These are phyloP conservation scores for Petrosia ficiformis DNA, from an alignment of 37 sponge, comb jelly and placozoan genomes.

Conservation along the genomic window DNA sequence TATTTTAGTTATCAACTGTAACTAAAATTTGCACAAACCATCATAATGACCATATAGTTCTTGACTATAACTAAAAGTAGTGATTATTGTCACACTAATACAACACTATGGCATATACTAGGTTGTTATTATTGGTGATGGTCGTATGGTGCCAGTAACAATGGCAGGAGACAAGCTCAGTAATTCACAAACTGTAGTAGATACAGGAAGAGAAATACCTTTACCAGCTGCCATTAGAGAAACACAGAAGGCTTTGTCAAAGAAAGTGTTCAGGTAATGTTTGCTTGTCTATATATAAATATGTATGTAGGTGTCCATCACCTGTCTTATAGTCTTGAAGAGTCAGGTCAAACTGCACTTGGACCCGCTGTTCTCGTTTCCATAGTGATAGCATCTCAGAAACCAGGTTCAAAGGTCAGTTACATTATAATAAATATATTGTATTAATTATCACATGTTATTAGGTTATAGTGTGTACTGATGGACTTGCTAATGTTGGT, in stretches of 20 bases:
- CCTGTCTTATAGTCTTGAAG: constrained; percentile 76
- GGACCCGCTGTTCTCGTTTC: constrained; percentile 79
- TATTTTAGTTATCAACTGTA: too few species aligned
- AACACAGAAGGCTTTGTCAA: constrained; percentile 46
- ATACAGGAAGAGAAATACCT: constrained; percentile 42
- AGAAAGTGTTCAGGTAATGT: constrained; percentile 73
- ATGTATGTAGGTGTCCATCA: not conserved
- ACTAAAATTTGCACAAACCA: too few species aligned
- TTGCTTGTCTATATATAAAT: not conserved
- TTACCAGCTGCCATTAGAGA: constrained; percentile 64
- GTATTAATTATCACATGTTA: not conserved
- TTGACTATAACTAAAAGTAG: too few species aligned
- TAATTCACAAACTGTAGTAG: constrained; percentile 52
- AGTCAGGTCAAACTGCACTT: constrained; percentile 83
- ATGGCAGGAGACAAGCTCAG: constrained; percentile 83
- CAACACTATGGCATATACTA: too few species aligned
- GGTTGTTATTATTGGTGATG: constrained; percentile 82
- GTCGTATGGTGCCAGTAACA: constrained; percentile 53
- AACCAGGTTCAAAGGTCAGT: constrained; percentile 77
- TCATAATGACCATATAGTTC: too few species aligned
- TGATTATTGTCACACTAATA: too few species aligned
- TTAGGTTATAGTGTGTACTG: constrained; percentile 87
- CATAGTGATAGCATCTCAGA: constrained; percentile 62
- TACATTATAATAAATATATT: not conserved
- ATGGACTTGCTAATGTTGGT: constrained; percentile 89